A percentile compares a stretch with the other conserved stretches of the same genome.
Evolutionary conservation across 2,888 invertebrate species (phyloP).

Genomic region (Bugulina stolonifera): DNA sequence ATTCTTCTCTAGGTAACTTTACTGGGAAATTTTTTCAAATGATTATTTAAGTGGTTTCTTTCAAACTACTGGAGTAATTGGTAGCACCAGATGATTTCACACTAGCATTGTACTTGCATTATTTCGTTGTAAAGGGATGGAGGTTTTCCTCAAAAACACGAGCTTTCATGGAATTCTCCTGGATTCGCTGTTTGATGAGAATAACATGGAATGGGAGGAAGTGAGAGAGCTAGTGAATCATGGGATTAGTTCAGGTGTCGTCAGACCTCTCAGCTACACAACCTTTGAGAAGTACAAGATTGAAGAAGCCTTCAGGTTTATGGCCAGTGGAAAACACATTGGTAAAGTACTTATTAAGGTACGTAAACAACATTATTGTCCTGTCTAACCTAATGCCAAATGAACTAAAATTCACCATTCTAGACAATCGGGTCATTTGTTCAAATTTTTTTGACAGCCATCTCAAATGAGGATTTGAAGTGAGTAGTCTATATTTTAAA

Average conservation of each 20-base stretch:
- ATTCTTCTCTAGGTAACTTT: constrained; percentile 65
- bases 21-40: no score
- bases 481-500: no score
- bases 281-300: constrained; percentile 79
- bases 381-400: no score
- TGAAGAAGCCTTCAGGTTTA: constrained; percentile 84
- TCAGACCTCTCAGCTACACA: constrained; percentile 80
- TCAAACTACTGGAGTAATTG: no score
- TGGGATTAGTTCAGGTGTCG: constrained; percentile 81
- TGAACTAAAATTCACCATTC: no score
- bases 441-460: no score
- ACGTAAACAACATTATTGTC: no score
- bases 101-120: no score
- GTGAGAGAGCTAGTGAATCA: constrained; percentile 73
- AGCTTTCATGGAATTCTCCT: constrained; percentile 94
- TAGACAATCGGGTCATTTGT: no score
- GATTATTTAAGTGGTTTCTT: no score
- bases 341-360: constrained; percentile 86
- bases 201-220: constrained; percentile 63
- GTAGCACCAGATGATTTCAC: no score
- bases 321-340: constrained; percentile 95
- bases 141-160: constrained; percentile 90
- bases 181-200: constrained; percentile 80
- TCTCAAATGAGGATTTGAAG: no score
- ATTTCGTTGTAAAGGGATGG: constrained; percentile 86